Conservation (phyloP, 1,140 invertebrate species). For the Drosophila ironensis region DNA sequence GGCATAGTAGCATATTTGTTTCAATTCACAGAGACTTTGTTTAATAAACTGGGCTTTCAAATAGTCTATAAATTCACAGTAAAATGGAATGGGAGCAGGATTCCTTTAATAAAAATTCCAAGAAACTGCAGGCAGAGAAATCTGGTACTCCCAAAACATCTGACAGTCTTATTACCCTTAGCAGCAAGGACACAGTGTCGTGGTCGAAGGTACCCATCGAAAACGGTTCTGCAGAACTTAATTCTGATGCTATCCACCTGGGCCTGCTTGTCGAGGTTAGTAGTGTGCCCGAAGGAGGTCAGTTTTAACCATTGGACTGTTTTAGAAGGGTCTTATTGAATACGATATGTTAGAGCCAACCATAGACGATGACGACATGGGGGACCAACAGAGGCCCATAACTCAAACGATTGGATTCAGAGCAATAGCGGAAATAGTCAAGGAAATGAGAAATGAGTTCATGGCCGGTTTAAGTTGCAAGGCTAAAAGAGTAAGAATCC, state of each 20-base stretch:
- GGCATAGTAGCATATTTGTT: background rate
- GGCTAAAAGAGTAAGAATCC: conserved; percentile 9
- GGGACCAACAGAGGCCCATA: background rate
- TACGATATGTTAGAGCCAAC: background rate
- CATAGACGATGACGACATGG: background rate
- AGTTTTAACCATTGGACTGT: background rate
- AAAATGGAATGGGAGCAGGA: conserved; percentile 13
- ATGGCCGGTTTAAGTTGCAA: background rate
- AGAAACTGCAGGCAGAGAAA: background rate
- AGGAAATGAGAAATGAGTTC: conserved; percentile 22
- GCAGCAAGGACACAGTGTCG: too few species aligned
- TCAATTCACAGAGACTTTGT: conserved; percentile 3
- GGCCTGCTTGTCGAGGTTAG: conserved; percentile 16
- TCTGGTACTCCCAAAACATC: conserved; percentile 4
- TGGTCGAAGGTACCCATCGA: too few species aligned
- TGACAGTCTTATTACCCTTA: conserved; percentile 13
- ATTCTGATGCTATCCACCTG: conserved; percentile 15
- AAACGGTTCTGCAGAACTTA: background rate
- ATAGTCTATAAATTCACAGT: conserved; percentile 18
- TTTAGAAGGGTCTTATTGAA: conserved; percentile 23
- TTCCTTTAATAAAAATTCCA: background rate
- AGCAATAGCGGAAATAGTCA: conserved; percentile 10
- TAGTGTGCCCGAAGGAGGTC: background rate
- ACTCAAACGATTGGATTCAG: background rate
- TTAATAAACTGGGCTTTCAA: background rate